Percentiles rank a stretch among this genome's conserved stretches.
phyloP scores from a whole-genome alignment of 1,140 invertebrate genomes.

The Cotesia typhae region DNA sequence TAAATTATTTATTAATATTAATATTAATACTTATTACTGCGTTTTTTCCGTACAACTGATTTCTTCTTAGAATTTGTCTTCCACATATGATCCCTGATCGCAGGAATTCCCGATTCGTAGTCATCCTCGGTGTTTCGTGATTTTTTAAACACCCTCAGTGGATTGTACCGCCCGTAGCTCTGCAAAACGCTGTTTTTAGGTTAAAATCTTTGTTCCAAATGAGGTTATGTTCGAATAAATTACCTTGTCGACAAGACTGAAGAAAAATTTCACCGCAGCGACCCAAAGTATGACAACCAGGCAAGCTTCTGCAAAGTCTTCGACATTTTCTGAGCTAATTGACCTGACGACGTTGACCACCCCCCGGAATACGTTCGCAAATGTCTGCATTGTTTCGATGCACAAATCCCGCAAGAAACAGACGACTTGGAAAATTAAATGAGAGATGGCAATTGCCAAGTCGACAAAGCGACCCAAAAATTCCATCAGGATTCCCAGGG shows the following conservation, averaged over 20 bases:
- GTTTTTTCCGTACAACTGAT: neutral
- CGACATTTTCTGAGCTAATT: constrained; percentile 53
- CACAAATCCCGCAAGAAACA: constrained; percentile 52
- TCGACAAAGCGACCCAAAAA: constrained; percentile 49
- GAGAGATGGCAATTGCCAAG: constrained; percentile 47
- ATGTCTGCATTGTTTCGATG: constrained; percentile 54
- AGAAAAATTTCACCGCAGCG: constrained; percentile 43
- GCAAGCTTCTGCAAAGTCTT: constrained; percentile 53
- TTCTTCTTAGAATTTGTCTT: neutral
- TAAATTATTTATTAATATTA: neutral
- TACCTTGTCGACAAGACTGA: constrained; percentile 45
- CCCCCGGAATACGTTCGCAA: constrained; percentile 50
- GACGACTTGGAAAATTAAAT: constrained; percentile 48
- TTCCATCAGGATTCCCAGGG: constrained; percentile 51
- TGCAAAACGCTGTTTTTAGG: constrained; percentile 1
- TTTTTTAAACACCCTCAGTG: neutral
- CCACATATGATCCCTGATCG: neutral
- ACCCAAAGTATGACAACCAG: constrained; percentile 54
- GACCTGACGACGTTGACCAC: constrained; percentile 48
- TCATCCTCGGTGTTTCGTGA: neutral
- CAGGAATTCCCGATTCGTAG: neutral
- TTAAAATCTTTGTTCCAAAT: too few species aligned
- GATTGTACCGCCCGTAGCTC: constrained; percentile 22
- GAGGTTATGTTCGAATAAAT: neutral
- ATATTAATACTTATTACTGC: neutral